Base-by-base conservation (phyloP, 2,797 vertebrate genomes). In the Sebastes nivosus region DNA sequence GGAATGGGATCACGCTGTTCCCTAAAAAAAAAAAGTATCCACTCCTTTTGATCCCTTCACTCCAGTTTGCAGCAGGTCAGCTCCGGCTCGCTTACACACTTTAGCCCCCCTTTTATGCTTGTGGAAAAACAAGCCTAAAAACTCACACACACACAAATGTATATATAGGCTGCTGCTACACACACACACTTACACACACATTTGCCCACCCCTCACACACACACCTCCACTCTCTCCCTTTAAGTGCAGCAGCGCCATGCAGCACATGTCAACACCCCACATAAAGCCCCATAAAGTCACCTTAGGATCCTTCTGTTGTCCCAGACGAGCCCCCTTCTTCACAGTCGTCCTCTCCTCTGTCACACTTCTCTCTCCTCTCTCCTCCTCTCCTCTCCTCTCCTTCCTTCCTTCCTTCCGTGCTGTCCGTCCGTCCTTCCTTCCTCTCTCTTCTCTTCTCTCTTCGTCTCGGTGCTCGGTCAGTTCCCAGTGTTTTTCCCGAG, bases 301-400 rank as follows among this genome's bases (percentile, higher is more conserved):
- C 97, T 97, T 93, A 95, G 94, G 93, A 94, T 97, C 95, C 95
- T 92, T 89, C 69, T 84, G 87, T 86, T 86, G 90, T 90, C 94
- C 89, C 92, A 90, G 93, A 89, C 87, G 84, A 95, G 88, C 90
- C 92, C 88, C 88, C 91, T 94, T 94, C 94, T 94, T 94, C 90
- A 66, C 87, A 79, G 87, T 91, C 89, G 83, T 88, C 81, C 79
- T 86, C 89, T 89, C 86, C 79, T 81, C 85, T 85, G 89, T 94
- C 90, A 87, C 78, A 91, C 88, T 92, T 90, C 67, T 90, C 74
- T 82, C 64, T 82, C 72, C 55, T 73, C 71, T 67, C 29, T 77
- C 69, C 68, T 87, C 86, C 81, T 83, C 22, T 57, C 55, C 63
- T 65, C 38, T 24, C 59, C 64, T 52, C 18, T 64, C 77, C 88